A percentile compares a stretch with the other conserved stretches of the same genome.
Evolutionary conservation across 2,113 vertebrate genomes (phyloP).

Genomic region (Gobiocypris rarus): DNA sequence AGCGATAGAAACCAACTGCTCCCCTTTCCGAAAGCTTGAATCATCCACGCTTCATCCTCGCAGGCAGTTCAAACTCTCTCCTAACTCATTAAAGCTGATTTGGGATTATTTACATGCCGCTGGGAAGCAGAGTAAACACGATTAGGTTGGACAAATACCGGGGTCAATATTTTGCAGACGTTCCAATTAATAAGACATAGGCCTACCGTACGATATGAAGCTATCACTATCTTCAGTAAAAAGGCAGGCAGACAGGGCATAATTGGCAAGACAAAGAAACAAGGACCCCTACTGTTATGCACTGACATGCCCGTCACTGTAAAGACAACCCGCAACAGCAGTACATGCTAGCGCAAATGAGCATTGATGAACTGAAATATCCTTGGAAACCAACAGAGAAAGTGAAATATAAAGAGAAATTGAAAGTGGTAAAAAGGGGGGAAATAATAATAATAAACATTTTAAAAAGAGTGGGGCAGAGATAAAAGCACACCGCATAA

Average conservation of each 20-base stretch:
- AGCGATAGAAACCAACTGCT: conserved; percentile 56
- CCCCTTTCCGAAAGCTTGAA: conserved; percentile 58
- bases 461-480: neutral
- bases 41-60: conserved; percentile 59
- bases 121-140: conserved; percentile 73
- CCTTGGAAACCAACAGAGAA: neutral
- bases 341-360: neutral
- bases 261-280: conserved; percentile 54
- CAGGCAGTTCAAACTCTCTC: conserved; percentile 63
- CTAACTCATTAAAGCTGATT: conserved; percentile 76
- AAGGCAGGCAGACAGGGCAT: neutral
- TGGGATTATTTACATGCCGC: conserved; percentile 72
- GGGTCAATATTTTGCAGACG: conserved; percentile 74
- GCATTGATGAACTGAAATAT: neutral
- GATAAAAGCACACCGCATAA: neutral
- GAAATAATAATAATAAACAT: neutral
- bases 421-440: neutral
- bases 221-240: conserved; percentile 49
- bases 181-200: conserved; percentile 78
- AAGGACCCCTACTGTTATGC: conserved; percentile 64
- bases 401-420: neutral
- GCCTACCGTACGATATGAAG: conserved; percentile 63
- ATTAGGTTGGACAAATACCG: conserved; percentile 74
- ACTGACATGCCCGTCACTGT: conserved; percentile 44
- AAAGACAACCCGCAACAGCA: neutral